Conservation (phyloP, 2,888 invertebrate genomes). For the Dendrolimus pini region DNA sequence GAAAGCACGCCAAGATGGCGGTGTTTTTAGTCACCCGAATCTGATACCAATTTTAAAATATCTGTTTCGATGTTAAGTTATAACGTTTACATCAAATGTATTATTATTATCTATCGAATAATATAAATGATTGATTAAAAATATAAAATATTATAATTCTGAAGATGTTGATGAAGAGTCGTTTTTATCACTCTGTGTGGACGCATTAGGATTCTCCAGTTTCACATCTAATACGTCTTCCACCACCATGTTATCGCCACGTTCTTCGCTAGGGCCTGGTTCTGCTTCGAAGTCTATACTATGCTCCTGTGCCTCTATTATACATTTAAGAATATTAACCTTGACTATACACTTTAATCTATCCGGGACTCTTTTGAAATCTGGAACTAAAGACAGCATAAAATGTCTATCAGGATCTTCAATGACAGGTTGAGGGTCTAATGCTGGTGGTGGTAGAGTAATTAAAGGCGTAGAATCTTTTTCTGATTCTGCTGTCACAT, state of each 20-base stretch:
- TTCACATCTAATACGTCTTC: background rate
- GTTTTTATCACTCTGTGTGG: background rate
- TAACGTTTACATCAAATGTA: no score
- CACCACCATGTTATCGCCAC: background rate
- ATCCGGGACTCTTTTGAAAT: background rate
- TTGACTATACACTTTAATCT: background rate
- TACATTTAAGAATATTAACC: background rate
- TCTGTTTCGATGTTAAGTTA: no score
- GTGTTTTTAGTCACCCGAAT: no score
- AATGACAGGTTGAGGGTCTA: no score
- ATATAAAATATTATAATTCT: no score
- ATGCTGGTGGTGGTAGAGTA: no score
- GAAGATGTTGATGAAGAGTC: background rate
- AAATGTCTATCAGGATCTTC: conserved; percentile 1
- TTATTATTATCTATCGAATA: no score
- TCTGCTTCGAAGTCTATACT: background rate
- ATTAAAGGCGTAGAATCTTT: background rate
- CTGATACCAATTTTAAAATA: no score
- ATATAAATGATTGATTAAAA: no score
- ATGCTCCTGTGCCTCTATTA: conserved; percentile 1
- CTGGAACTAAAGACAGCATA: conserved; percentile 1
- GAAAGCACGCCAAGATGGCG: no score
- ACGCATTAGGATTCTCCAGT: background rate
- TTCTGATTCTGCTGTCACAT: no score
- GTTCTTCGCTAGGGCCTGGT: background rate